phyloP scores from a whole-genome alignment of 2,797 vertebrate genomes.

The Artibeus jamaicensis region DNA sequence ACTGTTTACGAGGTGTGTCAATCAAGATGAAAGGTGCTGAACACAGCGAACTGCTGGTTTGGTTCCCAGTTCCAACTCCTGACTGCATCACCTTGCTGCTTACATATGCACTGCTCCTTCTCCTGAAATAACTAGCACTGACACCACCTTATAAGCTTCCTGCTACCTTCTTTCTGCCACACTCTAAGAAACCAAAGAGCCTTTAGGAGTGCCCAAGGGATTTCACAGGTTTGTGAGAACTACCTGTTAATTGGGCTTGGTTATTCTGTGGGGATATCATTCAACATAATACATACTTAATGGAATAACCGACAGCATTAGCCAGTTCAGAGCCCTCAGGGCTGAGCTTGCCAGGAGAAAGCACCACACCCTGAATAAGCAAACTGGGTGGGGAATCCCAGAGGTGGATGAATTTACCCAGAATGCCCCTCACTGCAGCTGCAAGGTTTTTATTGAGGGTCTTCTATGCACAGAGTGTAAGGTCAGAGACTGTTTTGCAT shows the following conservation, averaged over 20 bases:
- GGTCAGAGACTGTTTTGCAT: neutral
- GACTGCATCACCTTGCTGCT: neutral
- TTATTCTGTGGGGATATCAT: neutral
- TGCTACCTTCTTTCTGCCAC: neutral
- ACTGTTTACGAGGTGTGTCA: neutral
- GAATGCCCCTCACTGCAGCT: neutral
- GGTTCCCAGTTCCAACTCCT: neutral
- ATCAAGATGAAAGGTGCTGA: neutral
- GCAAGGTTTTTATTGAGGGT: neutral
- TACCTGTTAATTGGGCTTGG: neutral
- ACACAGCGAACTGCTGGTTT: neutral
- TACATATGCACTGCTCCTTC: neutral
- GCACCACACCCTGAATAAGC: neutral
- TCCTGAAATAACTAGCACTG: fast-evolving
- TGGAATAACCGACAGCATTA: neutral
- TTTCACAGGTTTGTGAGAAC: neutral
- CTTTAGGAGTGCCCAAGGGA: neutral
- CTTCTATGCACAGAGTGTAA: neutral
- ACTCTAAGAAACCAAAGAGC: neutral
- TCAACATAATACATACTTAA: neutral
- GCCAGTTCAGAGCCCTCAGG: neutral
- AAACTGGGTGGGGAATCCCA: neutral
- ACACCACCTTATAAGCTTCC: neutral
- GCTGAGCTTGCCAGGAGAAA: neutral
- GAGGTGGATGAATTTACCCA: neutral